A percentile compares a stretch with the other conserved stretches of the same genome.
These are phyloP conservation scores for Ginglymostoma cirratum DNA, from an alignment of 2,113 vertebrate genomes.

Conservation along the genomic window DNA sequence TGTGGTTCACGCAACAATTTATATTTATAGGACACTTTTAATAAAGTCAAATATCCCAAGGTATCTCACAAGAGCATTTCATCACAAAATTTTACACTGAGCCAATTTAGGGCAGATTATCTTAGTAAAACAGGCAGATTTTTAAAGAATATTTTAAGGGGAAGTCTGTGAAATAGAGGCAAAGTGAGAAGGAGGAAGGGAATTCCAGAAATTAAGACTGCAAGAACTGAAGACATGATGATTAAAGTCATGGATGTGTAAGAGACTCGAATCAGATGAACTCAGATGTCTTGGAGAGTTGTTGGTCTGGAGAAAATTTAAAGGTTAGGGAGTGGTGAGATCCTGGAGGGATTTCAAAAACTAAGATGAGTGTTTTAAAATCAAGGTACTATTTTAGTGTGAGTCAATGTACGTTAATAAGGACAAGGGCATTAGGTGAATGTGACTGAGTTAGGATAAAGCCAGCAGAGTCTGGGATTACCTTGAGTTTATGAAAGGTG, in stretches of 20 bases:
- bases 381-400: not conserved
- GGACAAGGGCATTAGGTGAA: no score
- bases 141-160: not conserved
- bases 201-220: not conserved
- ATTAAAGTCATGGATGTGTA: not conserved
- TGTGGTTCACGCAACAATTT: not conserved
- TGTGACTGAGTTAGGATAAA: no score
- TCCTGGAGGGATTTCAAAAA: no score
- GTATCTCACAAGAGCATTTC: not conserved
- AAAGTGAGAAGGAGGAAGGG: not conserved
- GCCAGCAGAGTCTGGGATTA: no score
- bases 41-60: not conserved
- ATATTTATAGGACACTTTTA: not conserved
- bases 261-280: not conserved
- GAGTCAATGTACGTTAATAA: no score
- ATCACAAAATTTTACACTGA: not conserved
- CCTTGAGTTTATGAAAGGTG: no score
- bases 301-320: not conserved
- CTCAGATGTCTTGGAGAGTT: not conserved
- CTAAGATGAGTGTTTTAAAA: no score
- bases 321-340: not conserved
- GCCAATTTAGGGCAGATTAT: not conserved
- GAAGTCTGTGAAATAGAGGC: not conserved
- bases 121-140: not conserved
- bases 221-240: no score